Conservation (phyloP, 35 echinoderm and acorn worm genomes). For the Ptychodera flava region DNA sequence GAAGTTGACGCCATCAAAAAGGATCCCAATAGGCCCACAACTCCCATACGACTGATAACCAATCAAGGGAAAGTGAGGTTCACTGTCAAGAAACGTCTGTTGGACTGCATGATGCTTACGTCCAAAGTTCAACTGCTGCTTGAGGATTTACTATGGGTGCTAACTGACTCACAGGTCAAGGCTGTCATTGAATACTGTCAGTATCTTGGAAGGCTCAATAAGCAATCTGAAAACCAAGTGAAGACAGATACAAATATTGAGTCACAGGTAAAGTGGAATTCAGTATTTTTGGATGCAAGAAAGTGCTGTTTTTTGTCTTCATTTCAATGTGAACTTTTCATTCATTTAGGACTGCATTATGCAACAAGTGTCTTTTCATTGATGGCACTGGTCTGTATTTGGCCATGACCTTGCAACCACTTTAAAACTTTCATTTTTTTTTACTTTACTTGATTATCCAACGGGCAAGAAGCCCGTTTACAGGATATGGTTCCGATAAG, state of each 20-base stretch:
- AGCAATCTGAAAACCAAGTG: not conserved
- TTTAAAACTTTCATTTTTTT: too few species aligned
- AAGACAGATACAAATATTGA: not conserved
- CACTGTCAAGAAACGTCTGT: slow-evolving; percentile 75
- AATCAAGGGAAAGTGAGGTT: slow-evolving; percentile 95
- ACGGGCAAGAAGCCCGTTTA: too few species aligned
- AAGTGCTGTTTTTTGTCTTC: too few species aligned
- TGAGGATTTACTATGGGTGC: slow-evolving; percentile 92
- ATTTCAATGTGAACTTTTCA: too few species aligned
- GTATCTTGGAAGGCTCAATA: not conserved
- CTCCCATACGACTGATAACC: slow-evolving; percentile 95
- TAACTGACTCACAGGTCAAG: slow-evolving; percentile 94
- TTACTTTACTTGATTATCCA: too few species aligned
- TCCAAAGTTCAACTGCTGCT: slow-evolving; percentile 82
- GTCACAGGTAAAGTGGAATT: not conserved
- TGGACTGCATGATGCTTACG: slow-evolving; percentile 73
- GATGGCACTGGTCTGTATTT: too few species aligned
- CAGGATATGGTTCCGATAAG: too few species aligned
- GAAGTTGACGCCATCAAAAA: slow-evolving; percentile 73
- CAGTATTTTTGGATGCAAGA: too few species aligned
- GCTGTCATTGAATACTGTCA: slow-evolving; percentile 43
- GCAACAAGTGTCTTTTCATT: too few species aligned
- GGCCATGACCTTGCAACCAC: too few species aligned
- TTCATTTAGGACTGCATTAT: too few species aligned
- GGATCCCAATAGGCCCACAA: slow-evolving; percentile 44